Evolutionary conservation across 2,113 vertebrate genomes (phyloP).

Genomic region (Baryphthengus martii): DNA sequence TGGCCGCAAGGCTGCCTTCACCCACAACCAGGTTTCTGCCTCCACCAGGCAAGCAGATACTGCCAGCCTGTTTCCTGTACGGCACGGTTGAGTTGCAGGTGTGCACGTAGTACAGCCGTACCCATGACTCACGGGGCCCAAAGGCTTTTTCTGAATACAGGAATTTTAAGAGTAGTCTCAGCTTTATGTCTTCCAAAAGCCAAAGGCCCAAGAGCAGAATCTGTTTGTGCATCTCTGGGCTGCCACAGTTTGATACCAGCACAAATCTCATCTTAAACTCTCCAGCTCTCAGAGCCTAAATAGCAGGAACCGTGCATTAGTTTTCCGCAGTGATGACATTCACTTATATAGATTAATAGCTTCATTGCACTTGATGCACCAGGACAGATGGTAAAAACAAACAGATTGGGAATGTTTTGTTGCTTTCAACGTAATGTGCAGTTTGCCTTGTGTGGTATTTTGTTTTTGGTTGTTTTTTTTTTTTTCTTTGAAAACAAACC

Average conservation of each 20-base stretch:
- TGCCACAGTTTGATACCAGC: background rate
- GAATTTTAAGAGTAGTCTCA: background rate
- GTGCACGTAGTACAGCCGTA: background rate
- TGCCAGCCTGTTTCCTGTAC: background rate
- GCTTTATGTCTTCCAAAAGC: background rate
- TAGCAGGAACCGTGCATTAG: background rate
- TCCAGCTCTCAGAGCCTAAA: background rate
- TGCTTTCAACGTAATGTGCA: rapidly evolving
- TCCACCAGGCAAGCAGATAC: background rate
- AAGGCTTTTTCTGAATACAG: background rate
- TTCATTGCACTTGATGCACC: background rate
- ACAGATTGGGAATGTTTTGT: background rate
- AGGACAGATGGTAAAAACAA: background rate
- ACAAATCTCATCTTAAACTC: background rate
- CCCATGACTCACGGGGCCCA: background rate
- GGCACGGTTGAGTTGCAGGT: background rate
- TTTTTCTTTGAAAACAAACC: background rate
- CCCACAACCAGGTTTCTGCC: background rate
- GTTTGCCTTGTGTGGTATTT: background rate
- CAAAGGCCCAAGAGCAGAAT: background rate
- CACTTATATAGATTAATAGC: background rate
- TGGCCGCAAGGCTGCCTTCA: background rate
- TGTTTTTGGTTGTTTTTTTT: background rate
- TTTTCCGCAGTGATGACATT: background rate
- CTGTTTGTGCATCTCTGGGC: background rate